Evolutionary conservation across 2,888 invertebrate genomes (phyloP).

Genomic region (Amblyjoppa proteus): DNA sequence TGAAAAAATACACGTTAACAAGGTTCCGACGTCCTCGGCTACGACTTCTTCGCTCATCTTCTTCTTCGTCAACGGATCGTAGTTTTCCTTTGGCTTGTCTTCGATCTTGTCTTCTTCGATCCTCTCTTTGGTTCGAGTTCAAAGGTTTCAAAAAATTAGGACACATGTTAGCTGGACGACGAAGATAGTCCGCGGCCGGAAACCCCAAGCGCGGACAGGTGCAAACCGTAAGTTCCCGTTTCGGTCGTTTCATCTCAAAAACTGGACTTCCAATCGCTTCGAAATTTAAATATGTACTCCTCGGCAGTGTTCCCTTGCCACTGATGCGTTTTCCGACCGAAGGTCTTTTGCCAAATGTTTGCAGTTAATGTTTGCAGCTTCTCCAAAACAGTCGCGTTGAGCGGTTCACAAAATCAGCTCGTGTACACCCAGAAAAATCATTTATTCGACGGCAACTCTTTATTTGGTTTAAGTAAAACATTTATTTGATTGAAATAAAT

Average conservation of each 20-base stretch:
- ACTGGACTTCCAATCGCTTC: background rate
- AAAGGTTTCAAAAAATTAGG: background rate
- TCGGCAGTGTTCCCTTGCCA: too few species aligned
- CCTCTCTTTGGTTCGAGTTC: background rate
- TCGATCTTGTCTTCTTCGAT: constrained; percentile 1
- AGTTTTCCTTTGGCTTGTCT: background rate
- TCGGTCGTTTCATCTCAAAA: background rate
- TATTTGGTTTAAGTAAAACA: too few species aligned
- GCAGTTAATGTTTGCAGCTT: background rate
- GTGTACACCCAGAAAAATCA: too few species aligned
- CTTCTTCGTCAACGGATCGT: constrained; percentile 2
- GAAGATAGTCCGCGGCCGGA: too few species aligned
- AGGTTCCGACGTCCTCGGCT: constrained; percentile 72
- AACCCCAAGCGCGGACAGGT: too few species aligned
- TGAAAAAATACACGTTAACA: constrained; percentile 79
- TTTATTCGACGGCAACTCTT: too few species aligned
- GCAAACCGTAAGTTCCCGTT: too few species aligned
- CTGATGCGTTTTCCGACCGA: too few species aligned
- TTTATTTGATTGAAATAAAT: too few species aligned
- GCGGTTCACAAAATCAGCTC: too few species aligned
- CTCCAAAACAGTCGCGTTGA: background rate
- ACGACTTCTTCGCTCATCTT: background rate
- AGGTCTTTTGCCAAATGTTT: background rate
- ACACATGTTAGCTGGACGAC: background rate
- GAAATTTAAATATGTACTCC: background rate